Evolutionary conservation across 1,140 invertebrate species (phyloP).

Genomic region (Nasonia vitripennis): DNA sequence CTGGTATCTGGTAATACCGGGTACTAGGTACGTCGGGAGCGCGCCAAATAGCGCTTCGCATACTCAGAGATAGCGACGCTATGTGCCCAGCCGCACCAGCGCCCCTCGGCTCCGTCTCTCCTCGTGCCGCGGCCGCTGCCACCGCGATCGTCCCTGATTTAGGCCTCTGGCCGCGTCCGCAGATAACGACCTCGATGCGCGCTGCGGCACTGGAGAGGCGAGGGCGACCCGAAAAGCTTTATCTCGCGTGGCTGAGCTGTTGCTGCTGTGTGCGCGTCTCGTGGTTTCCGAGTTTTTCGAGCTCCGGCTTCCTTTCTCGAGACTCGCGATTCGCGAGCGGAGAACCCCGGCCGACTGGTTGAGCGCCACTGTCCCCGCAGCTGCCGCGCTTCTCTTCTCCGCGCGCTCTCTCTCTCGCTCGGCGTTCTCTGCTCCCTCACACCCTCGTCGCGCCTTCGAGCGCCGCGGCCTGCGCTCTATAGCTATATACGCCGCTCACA

Average conservation of each 20-base stretch:
- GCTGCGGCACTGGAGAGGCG: constrained; percentile 55
- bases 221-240: constrained; percentile 68
- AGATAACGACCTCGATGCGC: constrained; percentile 71
- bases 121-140: not conserved
- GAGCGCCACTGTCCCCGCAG: constrained; percentile 67
- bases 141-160: constrained; percentile 70
- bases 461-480: not conserved
- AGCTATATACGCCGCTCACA: not conserved
- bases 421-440: constrained; percentile 70
- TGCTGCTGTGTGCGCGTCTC: no score
- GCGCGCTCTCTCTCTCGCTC: constrained; percentile 46
- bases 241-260: constrained; percentile 55
- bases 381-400: constrained; percentile 63
- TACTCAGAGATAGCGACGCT: constrained; percentile 71
- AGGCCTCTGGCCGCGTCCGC: constrained; percentile 68
- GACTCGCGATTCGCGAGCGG: not conserved
- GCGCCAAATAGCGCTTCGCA: constrained; percentile 73
- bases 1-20: constrained; percentile 72
- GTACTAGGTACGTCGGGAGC: constrained; percentile 62
- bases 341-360: constrained; percentile 49
- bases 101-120: constrained; percentile 4
- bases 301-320: not conserved
- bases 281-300: not conserved
- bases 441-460: constrained; percentile 61
- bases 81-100: not conserved